Evolutionary conservation across 2,888 invertebrate species (phyloP).

Genomic region (Zonitis immaculata): DNA sequence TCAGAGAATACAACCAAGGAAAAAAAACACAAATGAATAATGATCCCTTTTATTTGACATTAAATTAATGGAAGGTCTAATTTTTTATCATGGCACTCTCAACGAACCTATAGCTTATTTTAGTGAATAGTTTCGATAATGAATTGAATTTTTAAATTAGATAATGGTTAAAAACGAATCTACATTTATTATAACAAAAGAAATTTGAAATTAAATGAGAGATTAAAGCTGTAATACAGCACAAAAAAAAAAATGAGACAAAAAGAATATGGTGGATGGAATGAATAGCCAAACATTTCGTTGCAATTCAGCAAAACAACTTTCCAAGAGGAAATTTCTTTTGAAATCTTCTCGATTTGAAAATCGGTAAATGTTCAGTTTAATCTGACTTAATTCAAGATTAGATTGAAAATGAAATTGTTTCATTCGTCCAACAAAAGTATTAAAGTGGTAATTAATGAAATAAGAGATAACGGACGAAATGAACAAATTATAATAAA

Average conservation of each 20-base stretch:
- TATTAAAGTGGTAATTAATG: neutral
- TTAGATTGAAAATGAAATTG: neutral
- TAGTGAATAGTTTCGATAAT: constrained; percentile 8
- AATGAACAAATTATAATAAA: no score
- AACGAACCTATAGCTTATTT: constrained; percentile 9
- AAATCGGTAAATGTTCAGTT: constrained; percentile 1
- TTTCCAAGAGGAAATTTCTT: constrained; percentile 1
- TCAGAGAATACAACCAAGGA: constrained; percentile 4
- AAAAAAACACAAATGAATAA: constrained; percentile 13
- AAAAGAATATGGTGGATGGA: neutral
- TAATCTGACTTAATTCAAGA: constrained; percentile 4
- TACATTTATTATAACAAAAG: constrained; percentile 4
- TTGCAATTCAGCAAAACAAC: constrained; percentile 3
- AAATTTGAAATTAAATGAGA: constrained; percentile 1
- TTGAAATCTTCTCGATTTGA: neutral
- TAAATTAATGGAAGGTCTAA: constrained; percentile 15
- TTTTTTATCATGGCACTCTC: constrained; percentile 10
- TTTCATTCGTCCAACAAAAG: neutral
- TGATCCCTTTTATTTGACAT: constrained; percentile 15
- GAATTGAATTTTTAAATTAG: constrained; percentile 8
- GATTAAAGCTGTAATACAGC: neutral
- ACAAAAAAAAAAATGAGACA: neutral
- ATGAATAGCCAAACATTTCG: constrained; percentile 6
- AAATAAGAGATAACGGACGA: neutral
- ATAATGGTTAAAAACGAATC: neutral